A percentile compares a stretch with the other conserved stretches of the same genome.
Evolutionary conservation across 2,797 vertebrate species (phyloP).

Genomic region (Hafferia zeledoni): DNA sequence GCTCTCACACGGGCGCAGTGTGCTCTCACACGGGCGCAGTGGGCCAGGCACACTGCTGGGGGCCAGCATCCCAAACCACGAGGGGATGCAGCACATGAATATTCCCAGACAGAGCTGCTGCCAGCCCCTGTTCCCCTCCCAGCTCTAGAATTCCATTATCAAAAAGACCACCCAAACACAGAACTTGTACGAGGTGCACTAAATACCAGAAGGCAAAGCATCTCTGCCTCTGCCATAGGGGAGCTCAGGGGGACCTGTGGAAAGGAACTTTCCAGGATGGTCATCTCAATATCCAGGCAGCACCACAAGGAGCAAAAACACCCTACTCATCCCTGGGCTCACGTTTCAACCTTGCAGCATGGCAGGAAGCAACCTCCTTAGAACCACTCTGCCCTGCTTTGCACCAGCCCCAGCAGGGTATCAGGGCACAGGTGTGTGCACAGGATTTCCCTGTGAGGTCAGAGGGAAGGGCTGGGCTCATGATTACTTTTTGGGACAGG

Average conservation of each 20-base stretch:
- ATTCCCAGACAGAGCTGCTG: background rate
- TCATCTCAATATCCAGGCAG: background rate
- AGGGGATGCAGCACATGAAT: background rate
- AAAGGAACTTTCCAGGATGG: background rate
- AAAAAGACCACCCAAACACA: background rate
- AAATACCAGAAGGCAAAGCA: background rate
- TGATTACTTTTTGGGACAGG: background rate
- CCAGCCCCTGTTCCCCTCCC: rapidly evolving
- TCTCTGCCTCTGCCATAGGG: rapidly evolving
- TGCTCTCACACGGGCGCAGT: rapidly evolving
- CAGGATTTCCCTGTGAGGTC: background rate
- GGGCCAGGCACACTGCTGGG: background rate
- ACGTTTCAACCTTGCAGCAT: rapidly evolving
- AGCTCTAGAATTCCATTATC: background rate
- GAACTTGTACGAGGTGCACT: rapidly evolving
- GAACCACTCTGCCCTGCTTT: background rate
- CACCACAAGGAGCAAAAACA: background rate
- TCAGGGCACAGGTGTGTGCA: rapidly evolving
- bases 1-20: rapidly evolving
- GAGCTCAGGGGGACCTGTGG: background rate
- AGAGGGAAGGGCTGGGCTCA: background rate
- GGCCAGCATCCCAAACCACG: background rate
- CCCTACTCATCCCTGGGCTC: background rate
- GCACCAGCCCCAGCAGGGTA: background rate
- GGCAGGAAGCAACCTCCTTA: background rate